Base-by-base conservation (phyloP, 35 echinoderm and acorn worm species). In the Apostichopus californicus region DNA sequence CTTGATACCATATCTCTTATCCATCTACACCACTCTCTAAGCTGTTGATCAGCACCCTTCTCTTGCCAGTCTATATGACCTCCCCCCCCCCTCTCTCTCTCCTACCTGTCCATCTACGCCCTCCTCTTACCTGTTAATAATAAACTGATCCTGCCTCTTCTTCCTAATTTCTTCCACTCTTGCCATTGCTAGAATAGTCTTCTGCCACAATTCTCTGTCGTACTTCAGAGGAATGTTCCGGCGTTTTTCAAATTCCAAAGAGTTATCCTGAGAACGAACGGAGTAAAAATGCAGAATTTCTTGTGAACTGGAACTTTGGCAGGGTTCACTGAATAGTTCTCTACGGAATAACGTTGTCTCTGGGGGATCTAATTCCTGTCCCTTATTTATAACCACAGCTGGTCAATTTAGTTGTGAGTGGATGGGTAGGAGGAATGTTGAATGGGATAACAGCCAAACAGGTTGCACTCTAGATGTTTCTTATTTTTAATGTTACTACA, bases 171-270 rank as follows among this genome's bases (percentile, higher is more conserved):
- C 97, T 82, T 99, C 97, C 56, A 99, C 97, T 23, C 95, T 94
- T 2, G 91, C 93, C 95, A 99, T 96, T 23, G 95, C 97, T 80
- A 86, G 57, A 11, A 99, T 96, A 57, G 97, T 93, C 90, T 96
- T 99, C 93, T 96, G 81, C 97, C 97, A 99, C 14, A 96, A 64
- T 60, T 99, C 97, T 85, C 97, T 56, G 28, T 93, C 87, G 65
- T 99, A 99, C 87, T 99, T 99, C 77, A 96, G 91, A 59, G 97
- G 97, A 26, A 99, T 71, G 81, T 99, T 96, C 78, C 97, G 87
- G 28, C 97, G 94, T 72, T 96, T 99, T 91, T 99, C 97, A 99
- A 99, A 99, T 56, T 99, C 97, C 53, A 99, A 92, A 71, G 97
- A 96, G 81, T 96, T 99, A 92, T 99, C 97, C 97, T 99, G 81